phyloP scores from a whole-genome alignment of 2,797 vertebrate species.

The Philypnodon macrostomus region DNA sequence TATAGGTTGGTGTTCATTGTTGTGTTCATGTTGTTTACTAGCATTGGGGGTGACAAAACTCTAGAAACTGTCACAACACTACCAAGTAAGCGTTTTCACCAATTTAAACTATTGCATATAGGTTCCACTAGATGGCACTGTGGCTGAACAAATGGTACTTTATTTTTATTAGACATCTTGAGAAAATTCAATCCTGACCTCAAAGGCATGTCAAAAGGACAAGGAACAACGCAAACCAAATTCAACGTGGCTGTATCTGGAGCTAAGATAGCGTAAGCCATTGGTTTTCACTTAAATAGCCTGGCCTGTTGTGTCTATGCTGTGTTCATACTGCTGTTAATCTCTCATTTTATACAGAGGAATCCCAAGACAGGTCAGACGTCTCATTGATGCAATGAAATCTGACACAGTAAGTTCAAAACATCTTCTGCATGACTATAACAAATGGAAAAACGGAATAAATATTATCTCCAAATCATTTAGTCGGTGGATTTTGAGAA shows the following conservation, averaged over 20 bases:
- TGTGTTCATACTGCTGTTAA: not conserved
- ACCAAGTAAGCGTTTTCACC: conserved; percentile 81
- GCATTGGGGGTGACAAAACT: conserved; percentile 85
- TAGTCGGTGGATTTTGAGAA: conserved; percentile 85
- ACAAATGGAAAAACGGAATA: not conserved
- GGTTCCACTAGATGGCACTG: conserved; percentile 47
- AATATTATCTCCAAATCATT: conserved; percentile 15
- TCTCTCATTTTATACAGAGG: conserved; percentile 67
- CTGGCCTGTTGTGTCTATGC: not conserved
- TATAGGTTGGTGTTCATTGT: not conserved
- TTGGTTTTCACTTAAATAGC: not conserved
- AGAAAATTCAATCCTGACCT: conserved; percentile 89
- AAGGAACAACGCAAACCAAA: conserved; percentile 60
- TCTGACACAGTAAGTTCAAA: conserved; percentile 76
- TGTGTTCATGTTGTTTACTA: conserved; percentile 43
- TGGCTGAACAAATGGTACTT: not conserved
- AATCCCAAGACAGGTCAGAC: conserved; percentile 80
- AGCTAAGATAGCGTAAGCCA: conserved; percentile 81
- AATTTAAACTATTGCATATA: not conserved
- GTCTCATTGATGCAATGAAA: conserved; percentile 80
- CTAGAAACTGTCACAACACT: conserved; percentile 86
- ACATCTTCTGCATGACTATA: not conserved
- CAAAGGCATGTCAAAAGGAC: conserved; percentile 82
- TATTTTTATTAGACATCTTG: conserved; percentile 82
- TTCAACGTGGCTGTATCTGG: conserved; percentile 84